Evolutionary conservation across 2,113 vertebrate genomes (phyloP), one percentile per base, ranked within the genome.

Genomic region (Clarias gariepinus): DNA sequence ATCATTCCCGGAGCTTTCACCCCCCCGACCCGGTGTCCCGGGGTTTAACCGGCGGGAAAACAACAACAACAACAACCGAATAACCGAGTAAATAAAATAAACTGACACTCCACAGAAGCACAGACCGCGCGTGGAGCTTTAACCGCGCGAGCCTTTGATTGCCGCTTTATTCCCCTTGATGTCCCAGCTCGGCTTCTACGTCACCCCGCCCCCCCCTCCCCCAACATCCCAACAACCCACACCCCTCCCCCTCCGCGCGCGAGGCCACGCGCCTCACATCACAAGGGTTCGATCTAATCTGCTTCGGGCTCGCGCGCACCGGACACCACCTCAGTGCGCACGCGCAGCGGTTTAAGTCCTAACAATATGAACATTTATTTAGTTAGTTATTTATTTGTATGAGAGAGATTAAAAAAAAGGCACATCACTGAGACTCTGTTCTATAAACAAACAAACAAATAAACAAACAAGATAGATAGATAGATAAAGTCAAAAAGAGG

Each of bases 71-170:
- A 90, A 82, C 13, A 71, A 84, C 53, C 74, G 83, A 89, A 85
- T 86, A 89, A 80, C 60, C 85, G 30, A 90, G 68, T 86, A 87
- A 87, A 91, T 89, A 89, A 90, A 68, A 81, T 77, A 85, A 89
- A 81, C 69, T 83, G 83, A 89, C 89, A 77, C 25, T 77, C 47
- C 74, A 30, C 25, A 18, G 41, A n/a, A 76, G 13, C n/a, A 7
- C 23, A 52, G 76, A 28, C 16, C 57, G 16, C 33, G 33, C 33
- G 77, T 53, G 30, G 89, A 90, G 90, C 77, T 91, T 84, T 6
- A 91, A 88, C 74, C 55, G 78, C 25, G 66, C 28, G 71, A 21
- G 57, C 10, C 21, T 57, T 28, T 78, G 16, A 55, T 61, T 81
- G 85, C 19, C 82, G 69, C 61, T 83, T 87, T 53, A 87, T 88